Evolutionary conservation across 2,113 vertebrate species (phyloP), one percentile per base, ranked within the genome.

Genomic region (Colaptes auratus): DNA sequence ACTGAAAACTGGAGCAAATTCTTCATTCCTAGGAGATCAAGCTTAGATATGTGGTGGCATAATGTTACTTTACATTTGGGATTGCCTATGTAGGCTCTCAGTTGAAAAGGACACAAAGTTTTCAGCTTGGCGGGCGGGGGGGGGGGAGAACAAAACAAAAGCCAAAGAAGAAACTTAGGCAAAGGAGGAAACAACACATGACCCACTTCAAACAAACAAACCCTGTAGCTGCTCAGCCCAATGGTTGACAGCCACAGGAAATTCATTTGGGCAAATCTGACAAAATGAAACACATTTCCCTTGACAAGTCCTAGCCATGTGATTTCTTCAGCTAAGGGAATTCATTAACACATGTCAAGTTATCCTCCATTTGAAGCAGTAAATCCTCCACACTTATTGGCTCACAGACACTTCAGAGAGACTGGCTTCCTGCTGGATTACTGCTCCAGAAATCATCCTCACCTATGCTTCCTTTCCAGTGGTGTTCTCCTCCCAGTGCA

Each of bases 321-420:
- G 33, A 86, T 55, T 78, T 77, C 46, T 59, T 48, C 60, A 46
- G n/a, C 53, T 33, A 46, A 8, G 48, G n/a, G 74, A 90, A 82
- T 61, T 92, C 90, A 93, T 87, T 92, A 87, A 58, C 21, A 70
- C 33, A 30, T 60, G 31, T 61, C 64, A 73, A 79, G 70, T 87
- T 58, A 89, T 23, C n/a, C 52, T 63, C 7, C 11, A 7, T 69
- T 90, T 93, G 42, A 76, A 93, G 56, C 63, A 82, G 46, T 59
- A 89, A 82, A 91, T 55, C 42, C 67, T 90, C n/a, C 42, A n/a
- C 15, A 85, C 33, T 61, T 84, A 95, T 82, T 58, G 61, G 36
- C 24, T 88, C 80, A 56, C 30, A 89, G 35, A 65, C 13, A 58
- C 20, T 60, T n/a, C 46, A 15, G 23, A 50, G 39, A 60, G 53